Percentiles rank a stretch among this genome's conserved stretches.
Conservation (phyloP, 2,797 vertebrate species). For the Muraenolepis orangiensis region DNA sequence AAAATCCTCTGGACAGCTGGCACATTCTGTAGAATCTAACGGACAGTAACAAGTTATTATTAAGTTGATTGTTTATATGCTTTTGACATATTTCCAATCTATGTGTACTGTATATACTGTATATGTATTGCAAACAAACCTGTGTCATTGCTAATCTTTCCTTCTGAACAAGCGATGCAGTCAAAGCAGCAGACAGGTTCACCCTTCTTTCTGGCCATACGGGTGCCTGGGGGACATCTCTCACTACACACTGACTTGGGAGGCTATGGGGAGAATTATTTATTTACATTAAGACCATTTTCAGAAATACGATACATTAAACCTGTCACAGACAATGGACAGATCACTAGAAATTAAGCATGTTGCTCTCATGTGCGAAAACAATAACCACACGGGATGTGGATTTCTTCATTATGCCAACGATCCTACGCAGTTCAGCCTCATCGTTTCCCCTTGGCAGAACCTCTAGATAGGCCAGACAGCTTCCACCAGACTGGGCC, state of each 20-base stretch:
- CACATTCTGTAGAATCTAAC: conserved; percentile 64
- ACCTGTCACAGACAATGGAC: too few relatives aligned
- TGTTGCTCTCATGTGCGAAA: conserved; percentile 47
- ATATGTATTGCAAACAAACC: background rate
- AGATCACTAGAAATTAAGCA: conserved; percentile 44
- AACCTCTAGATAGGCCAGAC: conserved; percentile 63
- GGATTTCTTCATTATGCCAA: conserved; percentile 43
- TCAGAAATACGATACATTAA: background rate
- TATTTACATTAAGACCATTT: background rate
- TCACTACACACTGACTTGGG: conserved; percentile 68
- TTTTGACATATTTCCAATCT: background rate
- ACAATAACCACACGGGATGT: conserved; percentile 51
- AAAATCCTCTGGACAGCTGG: conserved; percentile 61
- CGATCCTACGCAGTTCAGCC: conserved; percentile 40
- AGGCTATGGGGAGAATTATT: conserved; percentile 38
- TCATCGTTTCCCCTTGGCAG: conserved; percentile 50
- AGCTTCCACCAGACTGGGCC: conserved; percentile 35
- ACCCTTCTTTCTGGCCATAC: conserved; percentile 56
- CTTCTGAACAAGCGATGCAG: conserved; percentile 67
- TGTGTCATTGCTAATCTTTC: conserved; percentile 63
- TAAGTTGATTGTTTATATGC: background rate
- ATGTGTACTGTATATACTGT: background rate
- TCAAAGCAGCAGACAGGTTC: conserved; percentile 70
- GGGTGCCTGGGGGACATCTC: conserved; percentile 66
- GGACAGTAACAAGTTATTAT: background rate